These are phyloP conservation scores for Epinotia nisella DNA, from an alignment of 2,888 invertebrate species.

Conservation along the genomic window DNA sequence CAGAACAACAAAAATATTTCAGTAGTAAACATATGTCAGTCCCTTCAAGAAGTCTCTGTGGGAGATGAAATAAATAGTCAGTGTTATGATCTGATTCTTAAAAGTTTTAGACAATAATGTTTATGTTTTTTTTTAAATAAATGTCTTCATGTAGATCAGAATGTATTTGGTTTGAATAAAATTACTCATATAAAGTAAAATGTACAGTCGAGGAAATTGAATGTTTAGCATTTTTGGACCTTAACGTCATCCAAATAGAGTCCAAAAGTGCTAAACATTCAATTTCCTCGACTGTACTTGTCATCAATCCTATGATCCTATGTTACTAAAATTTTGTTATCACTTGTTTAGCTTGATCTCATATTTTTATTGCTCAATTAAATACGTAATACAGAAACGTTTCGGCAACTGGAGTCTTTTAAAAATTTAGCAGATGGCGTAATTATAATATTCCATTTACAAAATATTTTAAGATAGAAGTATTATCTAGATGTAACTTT, in stretches of 20 bases:
- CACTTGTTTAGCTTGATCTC: constrained; percentile 44
- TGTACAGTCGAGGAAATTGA: too few species aligned
- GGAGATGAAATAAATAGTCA: neutral
- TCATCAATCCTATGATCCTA: neutral
- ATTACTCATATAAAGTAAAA: neutral
- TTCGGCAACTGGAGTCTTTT: constrained; percentile 42
- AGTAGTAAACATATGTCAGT: constrained; percentile 1
- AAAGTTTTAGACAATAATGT: neutral
- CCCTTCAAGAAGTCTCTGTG: neutral
- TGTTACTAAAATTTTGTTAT: neutral
- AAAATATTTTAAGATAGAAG: constrained; percentile 76
- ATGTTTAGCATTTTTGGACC: too few species aligned
- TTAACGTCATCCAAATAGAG: too few species aligned
- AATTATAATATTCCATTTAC: constrained; percentile 82
- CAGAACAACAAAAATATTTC: constrained; percentile 4
- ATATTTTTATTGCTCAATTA: constrained; percentile 53
- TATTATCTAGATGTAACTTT: constrained; percentile 68
- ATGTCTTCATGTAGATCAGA: neutral
- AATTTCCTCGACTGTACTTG: too few species aligned
- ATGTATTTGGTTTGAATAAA: neutral
- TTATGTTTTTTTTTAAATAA: neutral
- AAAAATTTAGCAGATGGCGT: constrained; percentile 45
- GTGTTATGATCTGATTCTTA: neutral
- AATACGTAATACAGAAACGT: constrained; percentile 28
- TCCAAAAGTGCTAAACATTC: too few species aligned